These are phyloP conservation scores for Alethe castanea DNA, from an alignment of 2,113 vertebrate genomes.

Conservation along the genomic window DNA sequence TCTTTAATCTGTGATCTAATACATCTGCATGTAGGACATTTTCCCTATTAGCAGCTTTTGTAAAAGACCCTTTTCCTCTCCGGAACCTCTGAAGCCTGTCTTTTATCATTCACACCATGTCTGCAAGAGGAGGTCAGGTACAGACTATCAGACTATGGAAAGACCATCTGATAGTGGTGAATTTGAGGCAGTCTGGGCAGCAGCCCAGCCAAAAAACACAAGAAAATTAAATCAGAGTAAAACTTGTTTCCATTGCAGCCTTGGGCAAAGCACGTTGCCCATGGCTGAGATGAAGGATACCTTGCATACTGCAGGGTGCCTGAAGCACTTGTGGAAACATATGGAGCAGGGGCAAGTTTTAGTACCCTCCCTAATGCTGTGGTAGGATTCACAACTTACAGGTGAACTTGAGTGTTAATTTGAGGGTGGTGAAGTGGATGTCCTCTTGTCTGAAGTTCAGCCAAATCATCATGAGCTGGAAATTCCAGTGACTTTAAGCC, in stretches of 20 bases:
- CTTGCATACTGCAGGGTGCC: neutral
- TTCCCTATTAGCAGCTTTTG: neutral
- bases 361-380: neutral
- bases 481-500: constrained; percentile 1
- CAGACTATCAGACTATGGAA: neutral
- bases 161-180: neutral
- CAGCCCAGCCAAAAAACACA: neutral
- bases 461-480: neutral
- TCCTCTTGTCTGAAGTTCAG: neutral
- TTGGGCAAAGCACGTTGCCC: neutral
- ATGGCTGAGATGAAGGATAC: neutral
- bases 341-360: neutral
- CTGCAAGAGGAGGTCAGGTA: neutral
- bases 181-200: neutral
- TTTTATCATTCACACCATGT: neutral
- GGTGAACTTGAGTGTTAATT: neutral
- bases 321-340: neutral
- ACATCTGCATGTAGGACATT: neutral
- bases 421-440: neutral
- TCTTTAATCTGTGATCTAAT: constrained; percentile 27
- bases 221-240: neutral
- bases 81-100: neutral
- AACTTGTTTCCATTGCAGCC: neutral
- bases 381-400: neutral
- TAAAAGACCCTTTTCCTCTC: neutral